Conservation (phyloP, 2,797 vertebrate species). For the Typhlichthys subterraneus region DNA sequence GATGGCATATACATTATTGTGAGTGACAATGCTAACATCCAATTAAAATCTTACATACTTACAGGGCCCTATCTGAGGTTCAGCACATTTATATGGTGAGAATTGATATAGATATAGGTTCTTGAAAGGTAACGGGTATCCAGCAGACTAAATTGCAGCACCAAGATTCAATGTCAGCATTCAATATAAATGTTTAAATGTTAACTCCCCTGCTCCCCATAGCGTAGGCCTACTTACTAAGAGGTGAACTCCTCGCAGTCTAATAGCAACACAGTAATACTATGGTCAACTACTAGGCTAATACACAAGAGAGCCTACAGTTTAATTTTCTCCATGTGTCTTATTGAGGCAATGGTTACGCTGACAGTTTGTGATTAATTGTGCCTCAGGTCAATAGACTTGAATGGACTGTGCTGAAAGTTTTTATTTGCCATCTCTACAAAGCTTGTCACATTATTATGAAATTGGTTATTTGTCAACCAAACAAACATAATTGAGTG, state of each 20-base stretch:
- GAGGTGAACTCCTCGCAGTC: slow-evolving; percentile 7
- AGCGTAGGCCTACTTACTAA: background rate
- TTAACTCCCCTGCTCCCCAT: background rate
- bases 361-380: slow-evolving; percentile 27
- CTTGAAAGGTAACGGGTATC: background rate
- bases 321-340: slow-evolving; percentile 1
- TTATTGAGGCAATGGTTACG: slow-evolving; percentile 13
- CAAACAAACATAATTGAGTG: slow-evolving; percentile 33
- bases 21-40: background rate
- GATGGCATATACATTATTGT: too few relatives aligned
- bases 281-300: background rate
- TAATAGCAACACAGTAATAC: slow-evolving; percentile 7
- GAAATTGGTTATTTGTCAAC: slow-evolving; percentile 38
- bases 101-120: too few relatives aligned
- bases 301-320: background rate
- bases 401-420: slow-evolving; percentile 18
- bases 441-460: slow-evolving; percentile 12
- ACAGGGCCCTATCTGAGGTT: too few relatives aligned
- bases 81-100: too few relatives aligned
- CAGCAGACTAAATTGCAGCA: slow-evolving; percentile 6
- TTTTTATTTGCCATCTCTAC: slow-evolving; percentile 15
- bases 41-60: background rate
- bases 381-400: slow-evolving; percentile 23
- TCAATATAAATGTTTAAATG: slow-evolving; percentile 2
- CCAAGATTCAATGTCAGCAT: slow-evolving; percentile 7